Evolutionary conservation across 2,888 invertebrate species (phyloP), one percentile per base, ranked within the genome.

Genomic region (Labia minor): DNA sequence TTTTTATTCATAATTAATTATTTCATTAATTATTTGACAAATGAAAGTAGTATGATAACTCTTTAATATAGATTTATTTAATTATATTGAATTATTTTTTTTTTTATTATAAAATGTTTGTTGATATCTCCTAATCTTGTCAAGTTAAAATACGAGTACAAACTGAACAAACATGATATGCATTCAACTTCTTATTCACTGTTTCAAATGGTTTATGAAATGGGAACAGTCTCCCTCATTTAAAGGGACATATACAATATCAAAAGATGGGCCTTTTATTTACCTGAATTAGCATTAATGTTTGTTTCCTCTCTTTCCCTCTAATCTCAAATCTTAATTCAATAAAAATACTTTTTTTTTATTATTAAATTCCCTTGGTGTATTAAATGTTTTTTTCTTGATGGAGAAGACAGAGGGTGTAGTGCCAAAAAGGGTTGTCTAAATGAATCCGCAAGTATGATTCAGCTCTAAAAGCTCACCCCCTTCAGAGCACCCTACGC

Each of bases 381-480:
- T 3, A 49, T n/a, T 49, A 49, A 49, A 49, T 49, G 49, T 49
- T 49, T 49, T 49, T 49, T 49, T 49, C 49, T 49, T 49, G 49
- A 49, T 49, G n/a, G n/a, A n/a, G 49, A 49, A 4, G 4, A 26
- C 8, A 26, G 16, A 49, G 49, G 49, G 49, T 8, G 49, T 49
- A 8, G 4, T 49, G 49, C 49, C 49, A 49, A 49, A 33, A 49
- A 49, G 49, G 49, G 49, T 49, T 49, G 49, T n/a, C 3, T 49
- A 14, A 49, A 49, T 49, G 49, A 10, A 49, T 49, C n/a, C 49
- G 49, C 49, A 49, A 49, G 49, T 49, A 49, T 49, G 49, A 49
- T 49, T 49, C 49, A 49, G 49, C 49, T 49, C 14, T 49, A 49
- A 49, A 49, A 49, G 49, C 49, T 3, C 14, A 4, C 16, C 49